Evolutionary conservation across 2,797 vertebrate species (phyloP).

Genomic region (Potorous gilbertii): DNA sequence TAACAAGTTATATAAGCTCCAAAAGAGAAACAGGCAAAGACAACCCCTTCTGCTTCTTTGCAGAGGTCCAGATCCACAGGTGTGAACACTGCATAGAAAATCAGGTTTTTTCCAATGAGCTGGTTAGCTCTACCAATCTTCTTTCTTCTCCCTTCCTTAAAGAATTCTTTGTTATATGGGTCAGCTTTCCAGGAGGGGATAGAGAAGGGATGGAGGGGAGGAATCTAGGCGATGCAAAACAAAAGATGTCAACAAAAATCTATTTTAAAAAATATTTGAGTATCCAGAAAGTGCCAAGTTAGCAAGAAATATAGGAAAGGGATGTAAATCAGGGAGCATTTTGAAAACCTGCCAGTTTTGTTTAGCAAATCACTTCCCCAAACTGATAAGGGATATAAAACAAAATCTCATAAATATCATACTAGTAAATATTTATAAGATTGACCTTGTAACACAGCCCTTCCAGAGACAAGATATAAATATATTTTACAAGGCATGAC

Average conservation of each 20-base stretch:
- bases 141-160: background rate
- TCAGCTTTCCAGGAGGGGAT: background rate
- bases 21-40: background rate
- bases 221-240: background rate
- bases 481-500: background rate
- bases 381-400: background rate
- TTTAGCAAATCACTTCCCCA: background rate
- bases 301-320: background rate
- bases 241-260: background rate
- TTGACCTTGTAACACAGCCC: background rate
- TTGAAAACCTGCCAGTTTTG: background rate
- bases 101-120: background rate
- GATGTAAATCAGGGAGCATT: background rate
- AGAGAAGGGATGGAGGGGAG: background rate
- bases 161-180: background rate
- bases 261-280: background rate
- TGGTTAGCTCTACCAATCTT: background rate
- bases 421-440: conserved; percentile 18
- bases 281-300: background rate
- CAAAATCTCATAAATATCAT: background rate
- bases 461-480: conserved; percentile 2
- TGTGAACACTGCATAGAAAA: background rate
- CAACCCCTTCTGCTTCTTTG: background rate
- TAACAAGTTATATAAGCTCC: too few relatives aligned
- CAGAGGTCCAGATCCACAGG: background rate